A percentile compares a stretch with the other conserved stretches of the same genome.
Evolutionary conservation across 2,113 vertebrate genomes (phyloP).

Genomic region (Tragelaphus buxtoni): DNA sequence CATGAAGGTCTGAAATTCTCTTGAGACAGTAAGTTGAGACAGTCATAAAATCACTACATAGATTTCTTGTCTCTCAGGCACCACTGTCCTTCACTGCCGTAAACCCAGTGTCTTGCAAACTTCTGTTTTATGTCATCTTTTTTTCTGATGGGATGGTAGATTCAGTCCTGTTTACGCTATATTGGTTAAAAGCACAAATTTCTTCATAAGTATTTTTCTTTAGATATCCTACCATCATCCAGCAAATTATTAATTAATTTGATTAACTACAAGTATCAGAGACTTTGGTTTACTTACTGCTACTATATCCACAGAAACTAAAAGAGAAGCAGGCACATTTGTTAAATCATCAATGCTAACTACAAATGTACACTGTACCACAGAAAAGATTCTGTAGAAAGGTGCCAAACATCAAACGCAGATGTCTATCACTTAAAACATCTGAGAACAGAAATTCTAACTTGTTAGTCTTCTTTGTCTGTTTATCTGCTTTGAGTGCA

Average conservation of each 20-base stretch:
- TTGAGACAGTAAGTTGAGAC: background rate
- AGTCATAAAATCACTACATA: background rate
- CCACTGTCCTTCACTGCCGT: background rate
- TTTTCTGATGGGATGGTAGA: background rate
- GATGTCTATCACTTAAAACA: background rate
- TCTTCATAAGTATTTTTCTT: background rate
- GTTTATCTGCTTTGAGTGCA: background rate
- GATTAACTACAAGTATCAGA: background rate
- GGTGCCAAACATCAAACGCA: background rate
- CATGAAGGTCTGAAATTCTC: background rate
- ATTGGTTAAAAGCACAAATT: background rate
- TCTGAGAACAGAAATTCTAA: background rate
- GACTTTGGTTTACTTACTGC: background rate
- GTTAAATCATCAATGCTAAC: background rate
- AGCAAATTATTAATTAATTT: background rate
- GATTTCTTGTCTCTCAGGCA: background rate
- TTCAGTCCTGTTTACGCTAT: background rate
- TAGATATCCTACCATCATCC: background rate
- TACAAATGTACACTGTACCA: background rate
- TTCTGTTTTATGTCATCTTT: background rate
- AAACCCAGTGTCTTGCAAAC: background rate
- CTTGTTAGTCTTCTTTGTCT: background rate
- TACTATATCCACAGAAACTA: background rate
- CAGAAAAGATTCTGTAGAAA: background rate
- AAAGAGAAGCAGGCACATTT: background rate